Conservation (phyloP, 2,797 vertebrate species). For the Neomorphus geoffroyi region DNA sequence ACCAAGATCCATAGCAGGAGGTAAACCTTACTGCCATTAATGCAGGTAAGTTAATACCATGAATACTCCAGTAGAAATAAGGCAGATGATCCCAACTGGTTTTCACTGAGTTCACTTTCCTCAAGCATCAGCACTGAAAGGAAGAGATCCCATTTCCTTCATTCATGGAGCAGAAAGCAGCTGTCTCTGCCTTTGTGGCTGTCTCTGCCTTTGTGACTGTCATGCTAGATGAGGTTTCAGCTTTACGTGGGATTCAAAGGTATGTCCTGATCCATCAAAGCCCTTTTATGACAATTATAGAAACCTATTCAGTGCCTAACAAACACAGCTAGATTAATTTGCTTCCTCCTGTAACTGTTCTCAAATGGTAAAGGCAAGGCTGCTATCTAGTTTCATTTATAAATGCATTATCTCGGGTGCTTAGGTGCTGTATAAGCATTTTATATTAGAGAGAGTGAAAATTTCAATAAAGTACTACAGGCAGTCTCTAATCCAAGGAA, state of each 20-base stretch:
- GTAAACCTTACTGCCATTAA: not conserved
- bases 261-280: not conserved
- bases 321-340: not conserved
- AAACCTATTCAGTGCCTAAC: not conserved
- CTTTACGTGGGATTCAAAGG: not conserved
- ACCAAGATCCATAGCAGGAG: not conserved
- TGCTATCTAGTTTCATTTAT: not conserved
- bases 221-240: not conserved
- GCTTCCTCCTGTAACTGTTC: not conserved
- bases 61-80: not conserved
- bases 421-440: not conserved
- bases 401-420: not conserved
- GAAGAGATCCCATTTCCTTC: not conserved
- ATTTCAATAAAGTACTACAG: not conserved
- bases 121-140: not conserved
- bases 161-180: not conserved
- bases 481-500: not conserved
- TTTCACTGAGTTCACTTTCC: not conserved
- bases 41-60: not conserved
- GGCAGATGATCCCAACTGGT: fast-evolving
- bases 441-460: not conserved
- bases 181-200: not conserved
- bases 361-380: not conserved
- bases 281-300: not conserved
- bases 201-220: not conserved